Evolutionary conservation across 2,797 vertebrate genomes (phyloP), one percentile per base, ranked within the genome.

Genomic region (Threskiornis aethiopicus): DNA sequence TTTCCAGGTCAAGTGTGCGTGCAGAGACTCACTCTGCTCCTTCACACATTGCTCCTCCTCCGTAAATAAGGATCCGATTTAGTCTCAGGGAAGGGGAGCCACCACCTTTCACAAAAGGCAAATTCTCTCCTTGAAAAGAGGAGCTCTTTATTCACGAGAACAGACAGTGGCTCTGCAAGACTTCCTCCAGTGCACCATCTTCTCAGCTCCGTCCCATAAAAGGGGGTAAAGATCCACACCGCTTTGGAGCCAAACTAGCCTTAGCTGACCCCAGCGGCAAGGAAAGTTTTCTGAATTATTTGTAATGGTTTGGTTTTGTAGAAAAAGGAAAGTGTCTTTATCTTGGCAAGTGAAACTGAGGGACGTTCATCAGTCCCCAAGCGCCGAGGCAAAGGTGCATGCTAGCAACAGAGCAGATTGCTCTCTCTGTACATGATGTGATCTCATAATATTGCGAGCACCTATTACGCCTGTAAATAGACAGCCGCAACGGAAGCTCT

Each of bases 101-200:
- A 76, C 80, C 67, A 37, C 85, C 52, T 89, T 87, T 39, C 84
- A 91, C 89, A 96, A 95, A 90, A 92, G 84, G 57, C 89, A 89
- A 85, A 77, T 97, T 96, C 87, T 94, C 61, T 93, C 54, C 90
- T 64, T 55, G 90, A 61, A 81, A 78, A 97, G 86, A 95, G 84
- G 69, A 95, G 89, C 77, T 92, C 89, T 96, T 94, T 97, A 89
- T 96, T 85, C 72, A 14, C 1, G 4, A 78, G 84, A 65, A 59
- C 89, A 92, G 94, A 59, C 75, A 86, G 95, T 39, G 86, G 78
- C 92, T 89, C 78, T 84, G 67, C 84, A 8, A 51, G 49, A 9
- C 69, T 95, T 82, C 90, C 78, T 94, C 90, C 66, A 31, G 65
- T 33, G 81, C 82, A 47, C 25, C 87, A 61, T 71, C 87, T 86